Conservation (phyloP, 1,140 invertebrate species). For the Drosophila mayri region DNA sequence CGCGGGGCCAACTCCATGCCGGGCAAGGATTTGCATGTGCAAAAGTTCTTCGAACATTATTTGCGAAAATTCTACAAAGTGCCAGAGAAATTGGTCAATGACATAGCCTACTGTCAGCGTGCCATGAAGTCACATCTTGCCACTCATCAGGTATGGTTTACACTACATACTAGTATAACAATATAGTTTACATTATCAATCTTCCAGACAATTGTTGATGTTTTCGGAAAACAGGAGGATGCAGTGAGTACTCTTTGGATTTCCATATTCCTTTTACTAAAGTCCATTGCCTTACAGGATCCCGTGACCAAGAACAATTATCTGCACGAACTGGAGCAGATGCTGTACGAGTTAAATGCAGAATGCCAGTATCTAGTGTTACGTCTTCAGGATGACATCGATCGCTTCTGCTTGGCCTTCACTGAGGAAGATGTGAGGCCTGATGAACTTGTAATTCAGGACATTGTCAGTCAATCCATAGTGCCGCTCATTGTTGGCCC, state of each 20-base stretch:
- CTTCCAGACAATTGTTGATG: constrained; percentile 60
- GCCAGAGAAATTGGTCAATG: constrained; percentile 65
- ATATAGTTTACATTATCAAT: neutral
- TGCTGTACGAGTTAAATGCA: constrained; percentile 70
- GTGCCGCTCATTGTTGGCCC: constrained; percentile 45
- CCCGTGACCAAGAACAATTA: constrained; percentile 48
- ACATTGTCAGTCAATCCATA: constrained; percentile 51
- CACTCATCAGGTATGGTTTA: constrained; percentile 65
- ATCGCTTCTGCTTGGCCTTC: constrained; percentile 66
- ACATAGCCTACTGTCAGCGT: constrained; percentile 78
- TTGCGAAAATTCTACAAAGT: constrained; percentile 75
- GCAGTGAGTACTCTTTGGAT: constrained; percentile 41
- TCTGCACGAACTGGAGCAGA: constrained; percentile 65
- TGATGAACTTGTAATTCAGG: constrained; percentile 39
- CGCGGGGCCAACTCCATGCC: constrained; percentile 34
- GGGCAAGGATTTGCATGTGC: constrained; percentile 36
- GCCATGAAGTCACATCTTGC: constrained; percentile 62
- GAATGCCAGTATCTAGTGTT: constrained; percentile 71
- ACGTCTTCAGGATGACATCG: constrained; percentile 65
- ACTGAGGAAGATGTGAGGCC: constrained; percentile 54
- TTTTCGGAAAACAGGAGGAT: constrained; percentile 43
- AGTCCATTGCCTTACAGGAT: constrained; percentile 35
- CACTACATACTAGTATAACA: neutral
- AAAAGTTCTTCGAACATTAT: constrained; percentile 68
- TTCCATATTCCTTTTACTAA: neutral